A percentile compares a stretch with the other conserved stretches of the same genome.
phyloP scores from a whole-genome alignment of 1,140 invertebrate species.

The Drosophila kohkoa region DNA sequence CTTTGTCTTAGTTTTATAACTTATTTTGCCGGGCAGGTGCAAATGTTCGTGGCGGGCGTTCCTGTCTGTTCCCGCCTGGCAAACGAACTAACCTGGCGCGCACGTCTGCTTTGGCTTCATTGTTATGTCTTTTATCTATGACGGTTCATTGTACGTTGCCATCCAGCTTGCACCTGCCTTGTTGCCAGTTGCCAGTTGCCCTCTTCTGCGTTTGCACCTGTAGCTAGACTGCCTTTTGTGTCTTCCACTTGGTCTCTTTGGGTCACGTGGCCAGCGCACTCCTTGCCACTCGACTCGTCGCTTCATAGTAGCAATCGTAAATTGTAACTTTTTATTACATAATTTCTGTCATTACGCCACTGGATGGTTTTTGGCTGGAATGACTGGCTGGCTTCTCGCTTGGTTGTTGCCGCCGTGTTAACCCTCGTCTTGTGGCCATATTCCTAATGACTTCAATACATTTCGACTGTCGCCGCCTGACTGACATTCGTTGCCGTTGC shows the following conservation, averaged over 20 bases:
- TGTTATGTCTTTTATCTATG: constrained; percentile 81
- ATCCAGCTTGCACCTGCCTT: constrained; percentile 20
- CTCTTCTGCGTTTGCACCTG: constrained; percentile 38
- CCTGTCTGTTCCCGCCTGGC: constrained; percentile 17
- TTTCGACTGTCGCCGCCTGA: constrained; percentile 75
- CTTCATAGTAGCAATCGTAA: constrained; percentile 70
- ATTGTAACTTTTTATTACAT: constrained; percentile 84
- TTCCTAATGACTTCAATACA: constrained; percentile 82
- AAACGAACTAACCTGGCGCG: constrained; percentile 36
- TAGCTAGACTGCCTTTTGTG: constrained; percentile 50
- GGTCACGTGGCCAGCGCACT: constrained; percentile 58
- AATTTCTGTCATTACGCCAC: constrained; percentile 82
- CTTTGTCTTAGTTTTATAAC: constrained; percentile 79
- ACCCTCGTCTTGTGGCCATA: constrained; percentile 75
- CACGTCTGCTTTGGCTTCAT: constrained; percentile 76
- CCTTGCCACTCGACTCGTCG: background rate
- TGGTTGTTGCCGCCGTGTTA: constrained; percentile 46
- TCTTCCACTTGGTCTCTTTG: constrained; percentile 23
- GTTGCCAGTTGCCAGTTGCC: too few relatives aligned
- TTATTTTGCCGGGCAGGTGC: constrained; percentile 74
- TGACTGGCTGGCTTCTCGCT: constrained; percentile 27
- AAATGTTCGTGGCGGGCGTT: constrained; percentile 60
- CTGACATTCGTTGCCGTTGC: constrained; percentile 55
- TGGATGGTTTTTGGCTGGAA: constrained; percentile 41
- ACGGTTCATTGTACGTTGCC: constrained; percentile 74